Percentiles rank a stretch among this genome's conserved stretches.
Evolutionary conservation across 1,140 invertebrate genomes (phyloP).

Genomic region (Rhopalosiphum padi): DNA sequence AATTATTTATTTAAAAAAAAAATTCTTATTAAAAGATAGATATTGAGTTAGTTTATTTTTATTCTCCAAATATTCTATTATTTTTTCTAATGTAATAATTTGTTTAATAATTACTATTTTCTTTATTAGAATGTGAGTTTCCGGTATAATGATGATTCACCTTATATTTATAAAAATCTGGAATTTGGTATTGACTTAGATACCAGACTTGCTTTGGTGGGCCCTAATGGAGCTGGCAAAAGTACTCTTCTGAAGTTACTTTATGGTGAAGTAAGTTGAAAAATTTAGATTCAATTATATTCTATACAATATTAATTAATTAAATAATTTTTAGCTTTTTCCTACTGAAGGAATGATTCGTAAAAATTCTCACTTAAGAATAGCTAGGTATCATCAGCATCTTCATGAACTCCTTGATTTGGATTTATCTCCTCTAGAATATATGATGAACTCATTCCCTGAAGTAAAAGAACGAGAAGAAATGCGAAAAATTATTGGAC

Average conservation of each 20-base stretch:
- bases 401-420: constrained; percentile 95
- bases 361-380: constrained; percentile 95
- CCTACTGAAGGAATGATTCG: constrained; percentile 96
- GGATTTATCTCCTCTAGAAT: constrained; percentile 94
- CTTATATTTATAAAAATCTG: constrained; percentile 95
- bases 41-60: neutral
- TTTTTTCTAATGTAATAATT: neutral
- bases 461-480: constrained; percentile 98
- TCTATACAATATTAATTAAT: neutral
- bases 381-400: constrained; percentile 99
- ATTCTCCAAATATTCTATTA: neutral
- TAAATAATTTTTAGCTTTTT: constrained; percentile 71
- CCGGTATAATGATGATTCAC: constrained; percentile 84
- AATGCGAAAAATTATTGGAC: constrained; percentile 98
- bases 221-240: constrained; percentile 98
- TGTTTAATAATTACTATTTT: neutral
- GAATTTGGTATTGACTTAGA: constrained; percentile 99
- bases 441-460: constrained; percentile 97
- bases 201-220: constrained; percentile 95
- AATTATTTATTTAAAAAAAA: neutral
- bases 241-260: constrained; percentile 96
- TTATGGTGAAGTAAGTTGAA: constrained; percentile 82
- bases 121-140: constrained; percentile 89
- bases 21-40: neutral
- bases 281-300: constrained; percentile 34